Evolutionary conservation across 2,888 invertebrate genomes (phyloP).

Genomic region (Lagria hirta): DNA sequence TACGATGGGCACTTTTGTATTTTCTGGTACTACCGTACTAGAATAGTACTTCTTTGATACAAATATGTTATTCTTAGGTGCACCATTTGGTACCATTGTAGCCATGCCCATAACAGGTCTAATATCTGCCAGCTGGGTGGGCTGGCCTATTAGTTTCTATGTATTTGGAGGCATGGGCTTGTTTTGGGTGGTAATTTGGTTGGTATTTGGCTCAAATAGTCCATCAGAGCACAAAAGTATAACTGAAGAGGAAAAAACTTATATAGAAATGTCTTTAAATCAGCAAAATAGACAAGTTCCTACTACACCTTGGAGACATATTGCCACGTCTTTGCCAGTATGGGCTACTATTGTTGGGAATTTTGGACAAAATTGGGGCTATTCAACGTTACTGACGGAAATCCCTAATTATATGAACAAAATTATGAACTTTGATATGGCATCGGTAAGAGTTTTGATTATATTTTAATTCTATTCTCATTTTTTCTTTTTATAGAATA

Average conservation of each 20-base stretch:
- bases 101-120: slow-evolving; percentile 71
- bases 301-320: slow-evolving; percentile 70
- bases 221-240: slow-evolving; percentile 64
- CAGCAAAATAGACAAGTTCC: slow-evolving; percentile 33
- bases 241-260: slow-evolving; percentile 62
- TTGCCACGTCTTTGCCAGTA: slow-evolving; percentile 73
- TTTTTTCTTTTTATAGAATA: slow-evolving; percentile 58
- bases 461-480: neutral
- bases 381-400: slow-evolving; percentile 79
- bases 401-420: slow-evolving; percentile 77
- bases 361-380: slow-evolving; percentile 76
- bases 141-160: slow-evolving; percentile 78
- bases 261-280: slow-evolving; percentile 54
- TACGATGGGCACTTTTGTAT: slow-evolving; percentile 65
- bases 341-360: slow-evolving; percentile 67
- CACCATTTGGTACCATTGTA: slow-evolving; percentile 75
- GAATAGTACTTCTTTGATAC: neutral
- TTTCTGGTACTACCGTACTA: slow-evolving; percentile 52
- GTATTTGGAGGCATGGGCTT: slow-evolving; percentile 64
- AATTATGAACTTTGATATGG: slow-evolving; percentile 69
- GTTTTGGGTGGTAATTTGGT: slow-evolving; percentile 61
- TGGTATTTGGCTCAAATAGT: slow-evolving; percentile 63
- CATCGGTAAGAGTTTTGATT: slow-evolving; percentile 56
- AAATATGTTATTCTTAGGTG: slow-evolving; percentile 56
- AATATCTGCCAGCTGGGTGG: slow-evolving; percentile 64